Conservation (phyloP, 2,888 invertebrate genomes). For the Lissocephala sabroskyi region DNA sequence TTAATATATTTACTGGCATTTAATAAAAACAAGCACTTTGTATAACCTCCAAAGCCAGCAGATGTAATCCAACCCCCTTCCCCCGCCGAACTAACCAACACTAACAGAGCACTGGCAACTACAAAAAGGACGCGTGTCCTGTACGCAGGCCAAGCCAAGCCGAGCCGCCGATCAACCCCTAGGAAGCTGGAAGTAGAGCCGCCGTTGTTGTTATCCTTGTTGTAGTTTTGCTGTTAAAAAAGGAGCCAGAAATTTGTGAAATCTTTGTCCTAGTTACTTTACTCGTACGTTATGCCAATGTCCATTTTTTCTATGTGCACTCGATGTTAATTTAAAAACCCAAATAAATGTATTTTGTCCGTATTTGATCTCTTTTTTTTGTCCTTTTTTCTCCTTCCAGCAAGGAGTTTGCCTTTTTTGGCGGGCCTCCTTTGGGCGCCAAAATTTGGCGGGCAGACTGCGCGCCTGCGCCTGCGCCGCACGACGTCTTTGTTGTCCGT, state of each 20-base stretch:
- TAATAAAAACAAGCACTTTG: constrained; percentile 1
- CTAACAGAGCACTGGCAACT: constrained; percentile 10
- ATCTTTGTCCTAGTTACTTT: no score
- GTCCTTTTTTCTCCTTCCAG: not conserved
- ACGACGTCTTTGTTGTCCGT: constrained; percentile 49
- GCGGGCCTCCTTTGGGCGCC: constrained; percentile 54
- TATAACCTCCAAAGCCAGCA: no score
- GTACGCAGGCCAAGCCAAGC: constrained; percentile 12
- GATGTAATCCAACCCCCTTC: no score
- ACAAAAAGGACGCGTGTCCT: constrained; percentile 31
- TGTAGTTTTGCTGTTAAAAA: constrained; percentile 20
- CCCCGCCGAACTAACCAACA: no score
- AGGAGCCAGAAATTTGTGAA: no score
- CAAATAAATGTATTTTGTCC: constrained; percentile 42
- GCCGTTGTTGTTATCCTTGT: constrained; percentile 26
- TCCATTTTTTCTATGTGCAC: constrained; percentile 10
- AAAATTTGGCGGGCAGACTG: constrained; percentile 38
- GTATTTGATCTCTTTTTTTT: not conserved
- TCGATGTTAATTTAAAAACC: constrained; percentile 18
- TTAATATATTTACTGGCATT: constrained; percentile 20
- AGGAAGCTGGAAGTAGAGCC: constrained; percentile 1
- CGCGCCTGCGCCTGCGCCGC: constrained; percentile 58
- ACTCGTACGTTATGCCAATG: constrained; percentile 6
- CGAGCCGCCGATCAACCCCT: not conserved
- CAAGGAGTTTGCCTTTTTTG: constrained; percentile 24